Evolutionary conservation across 1,140 invertebrate genomes (phyloP), one percentile per base, ranked within the genome.

Genomic region (Zaprionus nigranus): DNA sequence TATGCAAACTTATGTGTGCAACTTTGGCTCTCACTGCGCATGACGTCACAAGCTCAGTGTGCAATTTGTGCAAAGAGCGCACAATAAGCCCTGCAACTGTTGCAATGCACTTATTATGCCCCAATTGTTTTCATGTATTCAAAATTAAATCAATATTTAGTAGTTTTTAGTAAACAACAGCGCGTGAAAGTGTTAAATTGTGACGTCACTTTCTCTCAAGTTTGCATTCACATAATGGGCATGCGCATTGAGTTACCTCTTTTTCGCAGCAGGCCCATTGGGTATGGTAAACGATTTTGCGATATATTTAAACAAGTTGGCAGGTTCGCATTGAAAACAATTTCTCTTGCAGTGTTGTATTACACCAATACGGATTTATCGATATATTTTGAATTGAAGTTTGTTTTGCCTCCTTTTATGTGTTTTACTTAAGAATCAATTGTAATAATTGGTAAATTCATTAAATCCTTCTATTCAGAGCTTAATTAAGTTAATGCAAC

Each of bases 1-100:
- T 65, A 71, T 34, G 60, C 60, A 71, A 43, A 11, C 28, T 22
- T 17, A 20, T 71, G 26, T 28, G 34, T 28, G 49, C 17, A 61
- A 51, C 59, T 63, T 75, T 58, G 1, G 24, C 53, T 62, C 72
- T 75, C 72, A 63, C 59, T 70, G 72, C 72, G 72, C 66, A 75
- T 74, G 66, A 75, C 68, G 72, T 75, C 72, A 75, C 66, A 75
- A 56, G 15, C 62, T 38, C 5, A 22, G 6, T 26, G 22, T 17
- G 5, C 34, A 26, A 22, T 15, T n/a, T 38, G 1, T 40, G 7
- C n/a, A 24, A 1, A 12, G n/a, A 3, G 0, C 17, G 2, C 2
- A 13, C 26, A 56, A 56, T 51, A 3, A 51, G n/a, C 20, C 22
- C 13, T 12, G 5, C 12, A 13, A 9, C 4, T 13, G 46, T 4